Evolutionary conservation across 2,797 vertebrate species (phyloP).

Genomic region (Pelochelys cantorii): DNA sequence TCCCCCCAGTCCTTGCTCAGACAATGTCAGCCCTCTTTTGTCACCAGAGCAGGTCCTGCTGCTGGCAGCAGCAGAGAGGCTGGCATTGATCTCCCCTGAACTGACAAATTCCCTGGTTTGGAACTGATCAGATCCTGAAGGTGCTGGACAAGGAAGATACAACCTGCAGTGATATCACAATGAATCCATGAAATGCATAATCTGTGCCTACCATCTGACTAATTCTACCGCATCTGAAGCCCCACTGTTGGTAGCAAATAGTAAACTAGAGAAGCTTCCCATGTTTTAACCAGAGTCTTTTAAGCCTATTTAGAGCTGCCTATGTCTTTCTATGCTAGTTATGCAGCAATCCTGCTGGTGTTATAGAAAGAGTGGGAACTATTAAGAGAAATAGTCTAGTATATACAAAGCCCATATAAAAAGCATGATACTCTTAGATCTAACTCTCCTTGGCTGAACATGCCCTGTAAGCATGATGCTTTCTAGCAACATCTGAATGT

Average conservation of each 20-base stretch:
- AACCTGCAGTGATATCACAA: background rate
- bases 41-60: too few species aligned
- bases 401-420: background rate
- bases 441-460: background rate
- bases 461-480: background rate
- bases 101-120: too few species aligned
- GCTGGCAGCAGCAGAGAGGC: too few species aligned
- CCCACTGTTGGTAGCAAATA: background rate
- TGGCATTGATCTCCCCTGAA: too few species aligned
- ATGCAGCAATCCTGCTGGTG: background rate
- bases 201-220: background rate
- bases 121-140: too few species aligned
- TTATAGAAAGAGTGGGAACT: background rate
- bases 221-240: background rate
- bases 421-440: background rate
- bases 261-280: background rate
- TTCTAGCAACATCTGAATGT: background rate
- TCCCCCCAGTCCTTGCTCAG: too few species aligned
- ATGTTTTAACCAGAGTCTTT: background rate
- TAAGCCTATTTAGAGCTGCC: background rate
- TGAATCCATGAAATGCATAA: background rate
- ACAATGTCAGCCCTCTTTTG: too few species aligned
- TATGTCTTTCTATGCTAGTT: background rate
- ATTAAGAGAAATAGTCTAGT: background rate
- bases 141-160: too few species aligned